Evolutionary conservation across 1,140 invertebrate species (phyloP), one percentile per base, ranked within the genome.

Genomic region (Octopus bimaculoides): DNA sequence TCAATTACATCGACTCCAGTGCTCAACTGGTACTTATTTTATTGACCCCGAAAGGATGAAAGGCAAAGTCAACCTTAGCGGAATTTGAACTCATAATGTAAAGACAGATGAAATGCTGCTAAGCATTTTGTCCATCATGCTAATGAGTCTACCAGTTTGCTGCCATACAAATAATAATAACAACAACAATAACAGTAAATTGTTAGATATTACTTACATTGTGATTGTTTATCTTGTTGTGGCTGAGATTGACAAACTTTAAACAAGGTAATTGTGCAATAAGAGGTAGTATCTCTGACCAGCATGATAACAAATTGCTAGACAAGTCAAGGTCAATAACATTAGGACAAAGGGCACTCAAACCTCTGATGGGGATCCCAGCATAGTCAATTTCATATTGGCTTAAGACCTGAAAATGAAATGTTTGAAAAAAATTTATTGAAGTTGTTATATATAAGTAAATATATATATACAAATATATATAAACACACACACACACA

Each of bases 261-360:
- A 87, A 83, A 71, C 82, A 79, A 6, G 82, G 84, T 10, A 87
- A 81, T 54, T 87, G 78, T 14, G 81, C 82, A n/a, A 87, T 71
- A 26, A 87, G 82, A 55, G 82, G 78, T 52, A 87, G 69, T 26
- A 84, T 77, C 75, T 87, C 85, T 75, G 78, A 77, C 85, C 86
- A 87, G 76, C 80, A 81, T 14, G 82, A 78, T 5, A 87, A 78
- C 8, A 76, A 54, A 77, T 87, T 87, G 54, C 80, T 82, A n/a
- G 85, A 84, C 14, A 87, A 81, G 76, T 87, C 85, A 77, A 87
- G 81, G 78, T 87, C 86, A 78, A 84, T 82, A 7, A 87, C 83
- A 81, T 87, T 87, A 10, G 86, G 86, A 81, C 86, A 87, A 10
- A 87, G 69, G 10, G 83, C 82, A 12, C 66, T 73, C 17, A 87